Base-by-base conservation (phyloP, 2,888 invertebrate species). In the Acanthopleura granulata region DNA sequence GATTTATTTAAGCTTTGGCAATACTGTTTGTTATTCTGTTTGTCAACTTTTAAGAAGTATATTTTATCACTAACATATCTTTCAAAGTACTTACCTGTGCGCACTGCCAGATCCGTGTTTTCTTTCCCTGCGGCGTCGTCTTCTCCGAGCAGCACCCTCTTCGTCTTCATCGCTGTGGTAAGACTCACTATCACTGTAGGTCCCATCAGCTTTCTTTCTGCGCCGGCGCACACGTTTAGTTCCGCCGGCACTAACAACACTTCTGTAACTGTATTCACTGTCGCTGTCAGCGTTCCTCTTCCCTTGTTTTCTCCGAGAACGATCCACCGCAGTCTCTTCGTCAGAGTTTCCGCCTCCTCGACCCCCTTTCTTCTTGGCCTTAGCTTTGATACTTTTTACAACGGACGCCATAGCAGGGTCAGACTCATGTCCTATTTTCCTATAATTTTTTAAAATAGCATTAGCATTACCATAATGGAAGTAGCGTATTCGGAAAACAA, bases 221-320 rank as follows among this genome's bases (percentile, higher is more conserved):
- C 87, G 78, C 18, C 90, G 80, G 22, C 79, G 75, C 0, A 90
- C 89, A 75, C 84, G 88, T 18, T 88, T 79, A 11, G 89, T 90
- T 14, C 90, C 89, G 0, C 89, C 89, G 27, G 85, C 90, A 72
- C 88, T 88, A 14, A 85, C 81, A n/a, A 81, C 78, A 76, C 88
- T 89, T 76, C 82, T 83, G 78, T 90, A 90, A 73, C 89, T 89
- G 79, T 80, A 89, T 70, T 89, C 90, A 78, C 87, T 87, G 79
- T 88, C 89, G 74, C 88, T 88, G 74, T 83, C 86, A 1, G 78
- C 76, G 73, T 88, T 82, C n/a, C 89, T 81, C 75, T 84, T 84
- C 11, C 89, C 88, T 30, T 81, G 78, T 79, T 89, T 89, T 14
- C 84, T 77, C 50, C 81, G 73, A 6, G 73, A 57, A 14, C 86